Evolutionary conservation across 2,888 invertebrate species (phyloP).

Genomic region (Resseliella maxima): DNA sequence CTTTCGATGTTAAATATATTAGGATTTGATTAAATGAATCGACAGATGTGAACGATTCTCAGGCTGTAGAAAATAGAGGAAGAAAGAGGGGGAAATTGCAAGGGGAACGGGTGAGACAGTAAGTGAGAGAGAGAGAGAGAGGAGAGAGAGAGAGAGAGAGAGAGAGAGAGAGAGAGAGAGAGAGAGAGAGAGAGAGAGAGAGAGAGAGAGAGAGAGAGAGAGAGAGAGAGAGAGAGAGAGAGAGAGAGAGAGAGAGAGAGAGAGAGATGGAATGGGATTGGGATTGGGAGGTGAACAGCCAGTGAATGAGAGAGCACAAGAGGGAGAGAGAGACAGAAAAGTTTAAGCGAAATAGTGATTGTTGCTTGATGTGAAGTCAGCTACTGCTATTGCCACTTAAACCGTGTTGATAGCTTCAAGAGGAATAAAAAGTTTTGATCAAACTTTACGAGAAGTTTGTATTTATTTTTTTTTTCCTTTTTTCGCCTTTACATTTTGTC

Average conservation of each 20-base stretch:
- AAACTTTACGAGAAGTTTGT: constrained; percentile 22
- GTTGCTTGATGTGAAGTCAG: constrained; percentile 51
- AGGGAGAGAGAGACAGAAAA: background rate
- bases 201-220: background rate
- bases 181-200: too few relatives aligned
- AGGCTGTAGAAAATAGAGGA: background rate
- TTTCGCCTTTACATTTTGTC: background rate
- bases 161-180: background rate
- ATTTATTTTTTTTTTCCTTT: background rate
- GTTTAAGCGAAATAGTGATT: constrained; percentile 30
- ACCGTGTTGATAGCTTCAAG: constrained; percentile 37
- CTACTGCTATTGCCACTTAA: constrained; percentile 46
- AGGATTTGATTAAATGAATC: background rate
- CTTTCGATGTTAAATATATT: constrained; percentile 16
- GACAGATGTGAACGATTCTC: background rate
- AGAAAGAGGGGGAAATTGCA: background rate
- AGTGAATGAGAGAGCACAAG: background rate
- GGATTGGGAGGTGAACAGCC: background rate
- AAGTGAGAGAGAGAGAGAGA: background rate
- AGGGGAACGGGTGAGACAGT: background rate
- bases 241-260: background rate
- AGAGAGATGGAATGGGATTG: too few relatives aligned
- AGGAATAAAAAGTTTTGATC: constrained; percentile 48
- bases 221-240: background rate
- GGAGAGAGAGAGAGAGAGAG: background rate